These are phyloP conservation scores for Chalcis sispes DNA, from an alignment of 2,888 invertebrate genomes.

Conservation along the genomic window DNA sequence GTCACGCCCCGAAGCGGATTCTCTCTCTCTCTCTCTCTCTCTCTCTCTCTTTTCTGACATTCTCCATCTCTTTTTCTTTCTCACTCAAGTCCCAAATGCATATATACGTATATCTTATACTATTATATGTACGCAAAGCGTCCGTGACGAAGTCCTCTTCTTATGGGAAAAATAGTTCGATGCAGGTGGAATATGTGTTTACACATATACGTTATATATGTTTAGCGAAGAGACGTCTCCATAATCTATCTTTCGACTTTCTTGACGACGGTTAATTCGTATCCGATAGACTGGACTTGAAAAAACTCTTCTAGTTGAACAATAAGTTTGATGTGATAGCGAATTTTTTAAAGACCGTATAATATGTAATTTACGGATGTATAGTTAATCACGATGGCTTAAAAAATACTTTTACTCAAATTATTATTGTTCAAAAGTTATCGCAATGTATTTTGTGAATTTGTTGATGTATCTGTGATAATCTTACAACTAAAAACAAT, in stretches of 20 bases:
- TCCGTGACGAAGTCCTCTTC: conserved; percentile 29
- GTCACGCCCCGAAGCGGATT: conserved; percentile 71
- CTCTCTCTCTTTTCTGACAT: neutral
- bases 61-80: conserved; percentile 8
- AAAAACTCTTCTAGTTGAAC: too few relatives aligned
- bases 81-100: neutral
- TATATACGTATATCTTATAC: conserved; percentile 50
- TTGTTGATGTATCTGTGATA: too few relatives aligned
- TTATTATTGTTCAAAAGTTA: too few relatives aligned
- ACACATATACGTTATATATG: too few relatives aligned
- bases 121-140: neutral
- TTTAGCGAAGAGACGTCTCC: conserved; percentile 40
- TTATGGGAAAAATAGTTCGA: conserved; percentile 67
- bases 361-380: neutral
- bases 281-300: neutral
- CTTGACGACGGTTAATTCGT: neutral
- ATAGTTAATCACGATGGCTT: conserved; percentile 33
- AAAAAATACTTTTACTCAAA: too few relatives aligned
- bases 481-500: too few relatives aligned
- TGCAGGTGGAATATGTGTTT: conserved; percentile 69
- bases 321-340: conserved; percentile 15
- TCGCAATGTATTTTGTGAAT: too few relatives aligned
- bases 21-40: conserved; percentile 13
- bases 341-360: conserved; percentile 32
- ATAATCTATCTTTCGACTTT: conserved; percentile 7